Evolutionary conservation across 2,888 invertebrate species (phyloP).

Genomic region (Oligia fasciuncula): DNA sequence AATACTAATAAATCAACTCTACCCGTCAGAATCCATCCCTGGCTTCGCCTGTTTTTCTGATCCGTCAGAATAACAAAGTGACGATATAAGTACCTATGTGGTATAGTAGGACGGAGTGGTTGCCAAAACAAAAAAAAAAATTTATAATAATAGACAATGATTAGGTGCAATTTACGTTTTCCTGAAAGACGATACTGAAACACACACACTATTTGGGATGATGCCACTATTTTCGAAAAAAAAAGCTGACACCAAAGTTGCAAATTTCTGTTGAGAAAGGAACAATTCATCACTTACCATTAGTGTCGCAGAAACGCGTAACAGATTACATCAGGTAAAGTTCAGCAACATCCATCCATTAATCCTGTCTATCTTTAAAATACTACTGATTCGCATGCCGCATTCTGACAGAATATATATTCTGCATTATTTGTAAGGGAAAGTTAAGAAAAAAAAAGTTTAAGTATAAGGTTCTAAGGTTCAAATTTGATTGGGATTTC

Average conservation of each 20-base stretch:
- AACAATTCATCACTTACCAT: slow-evolving; percentile 20
- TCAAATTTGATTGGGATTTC: too few species aligned
- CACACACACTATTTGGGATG: not conserved
- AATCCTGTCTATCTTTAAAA: slow-evolving; percentile 7
- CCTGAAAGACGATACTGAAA: not conserved
- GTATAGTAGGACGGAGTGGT: not conserved
- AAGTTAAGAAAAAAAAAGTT: too few species aligned
- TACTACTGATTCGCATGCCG: not conserved
- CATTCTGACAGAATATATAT: not conserved
- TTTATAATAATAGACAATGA: not conserved
- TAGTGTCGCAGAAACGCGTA: slow-evolving; percentile 7
- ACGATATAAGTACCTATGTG: not conserved
- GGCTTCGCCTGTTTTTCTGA: not conserved
- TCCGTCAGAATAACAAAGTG: not conserved
- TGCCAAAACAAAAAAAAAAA: not conserved
- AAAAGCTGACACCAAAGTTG: not conserved
- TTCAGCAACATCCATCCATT: slow-evolving; percentile 15
- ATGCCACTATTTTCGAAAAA: not conserved
- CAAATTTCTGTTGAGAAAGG: not conserved
- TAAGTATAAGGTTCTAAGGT: too few species aligned
- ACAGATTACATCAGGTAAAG: slow-evolving; percentile 19
- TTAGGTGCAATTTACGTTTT: not conserved
- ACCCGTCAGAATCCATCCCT: not conserved
- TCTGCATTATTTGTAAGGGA: not conserved
- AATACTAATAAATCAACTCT: not conserved